phyloP scores from a whole-genome alignment of 1,140 invertebrate species.

The Glomeris maerens region DNA sequence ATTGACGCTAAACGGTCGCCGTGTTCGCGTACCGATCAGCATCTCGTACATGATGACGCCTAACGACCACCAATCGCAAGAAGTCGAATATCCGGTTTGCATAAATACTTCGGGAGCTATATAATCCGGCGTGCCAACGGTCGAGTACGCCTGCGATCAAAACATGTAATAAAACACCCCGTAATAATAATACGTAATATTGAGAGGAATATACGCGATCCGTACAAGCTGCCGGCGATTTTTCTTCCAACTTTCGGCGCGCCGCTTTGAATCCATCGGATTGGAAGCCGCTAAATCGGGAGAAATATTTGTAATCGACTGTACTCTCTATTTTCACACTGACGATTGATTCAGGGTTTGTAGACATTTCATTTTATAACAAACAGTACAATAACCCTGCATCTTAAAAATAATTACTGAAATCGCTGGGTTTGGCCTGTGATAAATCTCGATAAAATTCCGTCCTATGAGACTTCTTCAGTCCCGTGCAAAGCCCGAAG shows the following conservation, averaged over 20 bases:
- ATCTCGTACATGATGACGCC: slow-evolving; percentile 99
- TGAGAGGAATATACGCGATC: slow-evolving; percentile 2
- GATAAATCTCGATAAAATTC: slow-evolving; percentile 87
- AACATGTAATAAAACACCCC: background rate
- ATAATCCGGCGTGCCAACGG: slow-evolving; percentile 98
- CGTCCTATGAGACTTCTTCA: slow-evolving; percentile 97
- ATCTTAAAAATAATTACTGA: slow-evolving; percentile 15
- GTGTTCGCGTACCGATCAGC: slow-evolving; percentile 64
- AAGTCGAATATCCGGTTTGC: slow-evolving; percentile 91
- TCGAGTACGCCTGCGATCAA: slow-evolving; percentile 50
- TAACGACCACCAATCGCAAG: slow-evolving; percentile 98
- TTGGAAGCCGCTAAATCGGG: slow-evolving; percentile 41
- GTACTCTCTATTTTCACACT: no score
- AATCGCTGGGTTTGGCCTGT: slow-evolving; percentile 35
- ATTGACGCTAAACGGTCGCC: background rate
- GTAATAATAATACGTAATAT: slow-evolving; percentile 7
- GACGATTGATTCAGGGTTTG: no score
- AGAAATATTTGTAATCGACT: no score
- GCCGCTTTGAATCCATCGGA: slow-evolving; percentile 88
- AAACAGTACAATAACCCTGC: no score
- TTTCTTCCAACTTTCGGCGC: slow-evolving; percentile 96
- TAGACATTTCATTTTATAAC: no score
- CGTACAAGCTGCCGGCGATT: slow-evolving; percentile 72
- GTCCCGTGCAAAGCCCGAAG: slow-evolving; percentile 96
- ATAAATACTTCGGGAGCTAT: slow-evolving; percentile 97